Evolutionary conservation across 1,140 invertebrate species (phyloP), one percentile per base, ranked within the genome.

Genomic region (Procambarus clarkii): DNA sequence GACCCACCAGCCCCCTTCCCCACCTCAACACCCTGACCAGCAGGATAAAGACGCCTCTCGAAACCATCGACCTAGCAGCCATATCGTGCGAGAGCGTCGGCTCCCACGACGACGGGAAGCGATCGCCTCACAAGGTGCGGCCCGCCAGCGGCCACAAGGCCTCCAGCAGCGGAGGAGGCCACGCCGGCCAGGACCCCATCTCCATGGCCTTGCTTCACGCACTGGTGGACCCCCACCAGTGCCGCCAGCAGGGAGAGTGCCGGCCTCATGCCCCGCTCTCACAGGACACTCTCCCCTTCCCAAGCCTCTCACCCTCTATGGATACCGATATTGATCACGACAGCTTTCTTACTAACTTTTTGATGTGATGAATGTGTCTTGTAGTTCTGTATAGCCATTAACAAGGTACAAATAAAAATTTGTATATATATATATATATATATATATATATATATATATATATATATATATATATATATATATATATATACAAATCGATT

Each of bases 121-220:
- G 74, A 0, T 45, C 44, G 0, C 71, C 76, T 0, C 58, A 44
- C n/a, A 54, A 79, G 82, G 34, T 24, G 9, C 24, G 34, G 34
- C 9, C n/a, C 50, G 21, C 34, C 48, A 18, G 50, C 46, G 46
- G 50, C 24, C 54, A 5, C 46, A 21, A 69, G 46, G 18, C 69
- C 64, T 50, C 45, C 44, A 9, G 18, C n/a, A 45, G 21, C 9
- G 18, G 60, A 5, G 21, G 4, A 1, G 34, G 34, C 13, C 58
- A 48, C 58, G 89, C 74, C 1, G 21, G 50, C 9, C 89, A 91
- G 1, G 89, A 91, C 80, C 89, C 89, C 1, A 60, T 91, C 5
- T 91, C 89, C 18, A 85, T 91, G 89, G 89, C 89, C 58, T 91
- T 91, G 60, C 83, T 91, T 3, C 89, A 91, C 76, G 89, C 89